These are phyloP conservation scores for Coenonympha arcania DNA, from an alignment of 2,888 invertebrate genomes.

Conservation along the genomic window DNA sequence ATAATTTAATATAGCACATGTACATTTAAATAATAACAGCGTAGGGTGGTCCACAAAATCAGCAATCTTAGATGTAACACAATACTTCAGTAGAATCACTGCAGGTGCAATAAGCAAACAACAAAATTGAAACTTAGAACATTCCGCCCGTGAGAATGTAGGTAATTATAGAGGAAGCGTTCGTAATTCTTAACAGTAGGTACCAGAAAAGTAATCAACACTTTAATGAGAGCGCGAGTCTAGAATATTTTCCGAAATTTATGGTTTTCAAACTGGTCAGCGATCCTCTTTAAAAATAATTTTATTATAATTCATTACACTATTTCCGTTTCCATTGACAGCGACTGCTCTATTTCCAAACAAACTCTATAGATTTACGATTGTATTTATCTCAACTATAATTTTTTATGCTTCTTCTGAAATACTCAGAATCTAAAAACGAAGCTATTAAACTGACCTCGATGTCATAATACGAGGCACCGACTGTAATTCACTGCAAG, in stretches of 20 bases:
- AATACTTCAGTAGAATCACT: too few relatives aligned
- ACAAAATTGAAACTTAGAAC: too few relatives aligned
- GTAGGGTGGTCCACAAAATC: too few relatives aligned
- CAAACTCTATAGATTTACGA: slow-evolving; percentile 10
- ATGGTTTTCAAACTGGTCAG: background rate
- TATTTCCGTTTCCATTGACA: slow-evolving; percentile 23
- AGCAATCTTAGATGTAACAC: too few relatives aligned
- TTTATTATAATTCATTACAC: slow-evolving; percentile 22
- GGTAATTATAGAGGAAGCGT: too few relatives aligned
- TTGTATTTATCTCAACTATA: background rate
- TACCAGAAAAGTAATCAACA: background rate
- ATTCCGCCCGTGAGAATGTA: too few relatives aligned
- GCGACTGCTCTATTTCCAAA: slow-evolving; percentile 26
- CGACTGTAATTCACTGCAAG: slow-evolving; percentile 1
- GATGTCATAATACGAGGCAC: background rate
- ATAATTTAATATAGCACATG: too few relatives aligned
- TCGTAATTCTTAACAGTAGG: too few relatives aligned
- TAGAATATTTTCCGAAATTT: background rate
- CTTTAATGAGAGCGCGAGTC: background rate
- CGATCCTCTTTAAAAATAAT: slow-evolving; percentile 13
- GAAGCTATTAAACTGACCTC: background rate
- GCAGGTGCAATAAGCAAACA: too few relatives aligned
- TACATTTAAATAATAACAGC: too few relatives aligned
- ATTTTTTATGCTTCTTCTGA: background rate
- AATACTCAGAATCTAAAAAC: background rate